Evolutionary conservation across 2,888 invertebrate genomes (phyloP), one percentile per base, ranked within the genome.

Genomic region (Acleris emargana): DNA sequence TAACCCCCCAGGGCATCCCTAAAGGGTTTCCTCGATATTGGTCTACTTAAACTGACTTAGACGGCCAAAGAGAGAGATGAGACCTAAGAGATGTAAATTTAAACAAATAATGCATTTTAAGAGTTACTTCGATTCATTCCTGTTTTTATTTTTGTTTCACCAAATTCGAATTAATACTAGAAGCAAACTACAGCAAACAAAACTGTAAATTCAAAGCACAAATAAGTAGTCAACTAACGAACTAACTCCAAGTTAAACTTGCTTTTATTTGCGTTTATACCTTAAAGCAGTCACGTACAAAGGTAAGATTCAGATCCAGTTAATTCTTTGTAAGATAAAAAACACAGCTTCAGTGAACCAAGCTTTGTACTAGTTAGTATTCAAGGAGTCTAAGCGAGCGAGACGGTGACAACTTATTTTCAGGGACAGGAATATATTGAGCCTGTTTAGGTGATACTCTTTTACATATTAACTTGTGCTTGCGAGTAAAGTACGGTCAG

Each of bases 331-430:
- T 58, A 52, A 28, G 58, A 43, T n/a, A 53, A 63, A 62, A 58
- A 58, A 63, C 51, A 53, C 25, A 58, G 43, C 47, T 42, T 18
- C 28, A 28, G 50, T 51, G 51, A 64, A 49, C 17, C 32, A 13
- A 54, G 22, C 13, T 38, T 45, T 17, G 58, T 20, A 50, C 18
- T 54, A 22, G 22, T 64, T 64, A 54, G 58, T 64, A 64, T 64
- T 64, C 64, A 64, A 25, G 7, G 49, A n/a, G n/a, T n/a, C 20
- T 13, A 47, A 16, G 57, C 47, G 64, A 64, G 54, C 43, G 58
- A 59, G 59, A 16, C 53, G 49, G 58, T 58, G 64, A 59, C 64
- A 54, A 59, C 54, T 59, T 59, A 59, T 54, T 59, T 54, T 43
- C 54, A 59, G 53, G 25, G 49, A 42, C 53, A 20, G 20, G 53